Evolutionary conservation across 2,888 invertebrate species (phyloP).

Genomic region (Automeris io): DNA sequence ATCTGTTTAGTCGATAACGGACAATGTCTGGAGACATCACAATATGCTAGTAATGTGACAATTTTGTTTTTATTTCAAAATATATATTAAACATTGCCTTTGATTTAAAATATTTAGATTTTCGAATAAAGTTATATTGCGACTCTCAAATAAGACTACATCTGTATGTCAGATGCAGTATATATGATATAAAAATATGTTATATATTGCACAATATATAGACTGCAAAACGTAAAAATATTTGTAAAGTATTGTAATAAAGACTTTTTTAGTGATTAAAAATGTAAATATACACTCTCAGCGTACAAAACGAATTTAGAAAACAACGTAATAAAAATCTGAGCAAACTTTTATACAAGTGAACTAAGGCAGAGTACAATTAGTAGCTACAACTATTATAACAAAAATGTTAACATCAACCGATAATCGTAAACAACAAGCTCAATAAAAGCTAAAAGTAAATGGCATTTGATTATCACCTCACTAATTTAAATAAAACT

Average conservation of each 20-base stretch:
- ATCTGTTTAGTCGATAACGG: too few relatives aligned
- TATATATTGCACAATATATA: neutral
- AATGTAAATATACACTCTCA: slow-evolving; percentile 11
- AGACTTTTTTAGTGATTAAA: neutral
- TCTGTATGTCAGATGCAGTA: slow-evolving; percentile 19
- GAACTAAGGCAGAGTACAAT: slow-evolving; percentile 1
- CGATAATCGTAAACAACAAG: slow-evolving; percentile 31
- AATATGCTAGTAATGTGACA: too few relatives aligned
- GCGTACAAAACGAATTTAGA: slow-evolving; percentile 17
- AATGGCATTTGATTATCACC: slow-evolving; percentile 59
- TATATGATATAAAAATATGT: neutral
- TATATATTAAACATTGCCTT: neutral
- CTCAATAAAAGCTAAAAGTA: slow-evolving; percentile 56
- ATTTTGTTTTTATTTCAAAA: neutral
- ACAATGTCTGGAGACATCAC: too few relatives aligned
- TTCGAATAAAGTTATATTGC: too few relatives aligned
- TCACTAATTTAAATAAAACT: slow-evolving; percentile 39
- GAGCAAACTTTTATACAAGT: neutral
- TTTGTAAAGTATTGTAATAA: neutral
- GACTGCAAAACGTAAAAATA: too few relatives aligned
- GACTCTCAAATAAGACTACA: neutral
- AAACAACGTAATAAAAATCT: slow-evolving; percentile 6
- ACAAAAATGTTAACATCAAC: slow-evolving; percentile 26
- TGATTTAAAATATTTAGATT: slow-evolving; percentile 1
- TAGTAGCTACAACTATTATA: slow-evolving; percentile 11